Conservation (phyloP, 1,140 invertebrate genomes). For the Dysdera silvatica region DNA sequence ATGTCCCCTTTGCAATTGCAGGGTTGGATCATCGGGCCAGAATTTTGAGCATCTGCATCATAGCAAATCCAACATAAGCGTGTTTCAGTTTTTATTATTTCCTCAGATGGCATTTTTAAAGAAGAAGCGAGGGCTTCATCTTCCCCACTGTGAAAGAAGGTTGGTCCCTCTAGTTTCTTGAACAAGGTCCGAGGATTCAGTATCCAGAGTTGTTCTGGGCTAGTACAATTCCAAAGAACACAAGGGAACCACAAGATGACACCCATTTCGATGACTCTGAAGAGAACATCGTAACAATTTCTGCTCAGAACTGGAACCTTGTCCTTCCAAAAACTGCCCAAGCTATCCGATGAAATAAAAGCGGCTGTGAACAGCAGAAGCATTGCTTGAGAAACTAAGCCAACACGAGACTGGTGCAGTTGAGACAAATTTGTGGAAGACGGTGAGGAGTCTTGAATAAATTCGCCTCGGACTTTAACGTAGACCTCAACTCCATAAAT, state of each 20-base stretch:
- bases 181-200: slow-evolving; percentile 80
- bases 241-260: slow-evolving; percentile 90
- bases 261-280: slow-evolving; percentile 82
- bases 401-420: slow-evolving; percentile 77
- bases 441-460: slow-evolving; percentile 31
- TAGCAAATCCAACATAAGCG: slow-evolving; percentile 88
- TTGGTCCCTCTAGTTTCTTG: slow-evolving; percentile 43
- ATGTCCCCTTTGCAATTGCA: slow-evolving; percentile 84
- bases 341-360: slow-evolving; percentile 79
- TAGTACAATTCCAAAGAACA: slow-evolving; percentile 84
- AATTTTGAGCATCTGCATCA: slow-evolving; percentile 65
- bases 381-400: slow-evolving; percentile 76
- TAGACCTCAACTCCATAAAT: slow-evolving; percentile 89
- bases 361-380: slow-evolving; percentile 74
- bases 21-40: slow-evolving; percentile 71
- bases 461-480: slow-evolving; percentile 32
- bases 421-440: slow-evolving; percentile 57
- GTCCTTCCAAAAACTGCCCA: slow-evolving; percentile 84
- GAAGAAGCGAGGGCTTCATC: neutral
- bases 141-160: neutral
- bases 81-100: neutral
- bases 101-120: neutral
- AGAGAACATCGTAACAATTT: slow-evolving; percentile 84
- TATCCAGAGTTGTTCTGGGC: slow-evolving; percentile 84
- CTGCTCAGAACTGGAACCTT: slow-evolving; percentile 82